Evolutionary conservation across 2,888 invertebrate genomes (phyloP).

Genomic region (Nephrotoma guestfalica): DNA sequence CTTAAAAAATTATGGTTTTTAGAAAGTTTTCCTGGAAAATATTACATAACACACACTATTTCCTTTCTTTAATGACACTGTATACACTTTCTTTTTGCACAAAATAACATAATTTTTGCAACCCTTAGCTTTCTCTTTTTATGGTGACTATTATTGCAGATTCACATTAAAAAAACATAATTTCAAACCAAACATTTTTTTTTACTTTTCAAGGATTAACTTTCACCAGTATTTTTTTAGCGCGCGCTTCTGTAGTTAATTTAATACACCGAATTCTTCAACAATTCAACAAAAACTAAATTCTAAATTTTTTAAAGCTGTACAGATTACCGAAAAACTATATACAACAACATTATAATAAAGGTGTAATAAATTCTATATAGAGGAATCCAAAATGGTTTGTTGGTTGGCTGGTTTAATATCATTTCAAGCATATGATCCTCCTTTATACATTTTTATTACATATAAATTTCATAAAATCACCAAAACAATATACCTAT

Average conservation of each 20-base stretch:
- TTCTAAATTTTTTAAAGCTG: background rate
- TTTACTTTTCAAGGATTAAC: background rate
- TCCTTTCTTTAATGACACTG: background rate
- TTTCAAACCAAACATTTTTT: background rate
- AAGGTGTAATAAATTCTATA: background rate
- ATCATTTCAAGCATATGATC: background rate
- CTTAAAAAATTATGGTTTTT: background rate
- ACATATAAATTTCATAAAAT: background rate
- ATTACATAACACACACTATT: background rate
- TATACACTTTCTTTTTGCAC: background rate
- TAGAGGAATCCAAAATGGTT: background rate
- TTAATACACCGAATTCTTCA: background rate
- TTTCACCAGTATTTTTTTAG: background rate
- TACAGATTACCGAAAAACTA: background rate
- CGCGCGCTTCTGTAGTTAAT: background rate
- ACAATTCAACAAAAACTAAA: background rate
- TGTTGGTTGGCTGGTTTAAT: background rate
- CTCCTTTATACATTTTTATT: background rate
- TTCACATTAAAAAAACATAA: background rate
- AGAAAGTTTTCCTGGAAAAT: constrained; percentile 2
- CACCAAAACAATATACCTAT: background rate
- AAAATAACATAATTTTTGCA: background rate
- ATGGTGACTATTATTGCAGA: background rate
- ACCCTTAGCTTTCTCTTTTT: constrained; percentile 3
- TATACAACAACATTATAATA: background rate